A percentile compares a stretch with the other conserved stretches of the same genome.
These are phyloP conservation scores for Daktulosphaira vitifoliae DNA, from an alignment of 1,140 invertebrate genomes.

Conservation along the genomic window DNA sequence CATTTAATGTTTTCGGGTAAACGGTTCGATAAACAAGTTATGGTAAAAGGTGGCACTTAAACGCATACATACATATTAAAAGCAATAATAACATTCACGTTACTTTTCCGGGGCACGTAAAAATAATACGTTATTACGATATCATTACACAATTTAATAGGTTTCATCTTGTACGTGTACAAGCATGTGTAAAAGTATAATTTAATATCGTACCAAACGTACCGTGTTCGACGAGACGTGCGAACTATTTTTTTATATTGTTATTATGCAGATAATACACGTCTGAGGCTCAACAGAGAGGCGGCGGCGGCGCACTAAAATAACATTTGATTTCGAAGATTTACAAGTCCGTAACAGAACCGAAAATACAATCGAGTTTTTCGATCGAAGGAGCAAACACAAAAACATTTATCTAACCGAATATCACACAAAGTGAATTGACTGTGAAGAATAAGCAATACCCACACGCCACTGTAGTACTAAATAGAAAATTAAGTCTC, in stretches of 20 bases:
- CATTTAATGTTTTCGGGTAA: slow-evolving; percentile 32
- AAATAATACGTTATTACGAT: slow-evolving; percentile 21
- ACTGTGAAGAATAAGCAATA: too few relatives aligned
- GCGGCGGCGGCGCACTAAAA: not conserved
- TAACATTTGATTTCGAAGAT: slow-evolving; percentile 3
- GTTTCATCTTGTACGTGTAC: not conserved
- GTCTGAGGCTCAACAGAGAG: not conserved
- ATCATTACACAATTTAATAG: slow-evolving; percentile 21
- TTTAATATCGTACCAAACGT: too few relatives aligned
- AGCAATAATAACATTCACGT: slow-evolving; percentile 11
- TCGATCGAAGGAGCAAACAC: not conserved
- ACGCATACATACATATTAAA: slow-evolving; percentile 15
- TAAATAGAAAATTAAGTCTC: not conserved
- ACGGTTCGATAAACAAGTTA: slow-evolving; percentile 15
- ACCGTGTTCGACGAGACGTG: too few relatives aligned
- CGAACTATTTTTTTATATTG: slow-evolving; percentile 31
- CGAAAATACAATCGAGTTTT: slow-evolving; percentile 5
- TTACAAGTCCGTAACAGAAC: slow-evolving; percentile 1
- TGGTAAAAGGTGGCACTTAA: slow-evolving; percentile 10
- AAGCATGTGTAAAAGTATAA: not conserved
- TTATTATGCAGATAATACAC: not conserved
- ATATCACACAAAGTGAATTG: too few relatives aligned
- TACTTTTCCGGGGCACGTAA: slow-evolving; percentile 21
- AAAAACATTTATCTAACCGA: slow-evolving; percentile 20
- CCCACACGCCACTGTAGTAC: too few relatives aligned